Evolutionary conservation across 2,797 vertebrate genomes (phyloP), one percentile per base, ranked within the genome.

Genomic region (Kryptopterus vitreolus): DNA sequence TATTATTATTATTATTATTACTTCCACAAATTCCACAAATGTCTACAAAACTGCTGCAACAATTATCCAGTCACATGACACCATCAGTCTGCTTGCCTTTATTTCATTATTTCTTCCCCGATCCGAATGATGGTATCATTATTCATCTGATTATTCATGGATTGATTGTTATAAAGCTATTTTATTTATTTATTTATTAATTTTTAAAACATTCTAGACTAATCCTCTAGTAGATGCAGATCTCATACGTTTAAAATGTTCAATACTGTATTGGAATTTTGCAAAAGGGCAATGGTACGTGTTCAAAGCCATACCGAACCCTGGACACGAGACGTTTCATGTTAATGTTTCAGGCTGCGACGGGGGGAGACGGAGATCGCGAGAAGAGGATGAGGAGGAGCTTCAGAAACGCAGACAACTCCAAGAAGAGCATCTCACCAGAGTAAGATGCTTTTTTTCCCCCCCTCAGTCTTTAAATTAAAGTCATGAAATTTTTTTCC

Each of bases 341-440:
- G n/a, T 61, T 80, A 31, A 59, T 35, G 50, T 53, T 76, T 63
- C 90, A 96, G 95, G 95, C 87, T 90, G 92, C 78, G 95, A 95
- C 76, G 89, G 85, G 85, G 92, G 95, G 48, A 94, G 95, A 80
- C 35, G 55, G 72, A 92, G 92, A 84, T 95, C 94, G 35, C 91
- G 93, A 89, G 95, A 95, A 52, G 95, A 96, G 72, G 95, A 95
- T 0, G 94, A 95, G 10, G 95, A 95, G 62, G 95, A 96, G 15
- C 86, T 93, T 2, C 92, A 92, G 87, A 94, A 93, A 86, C 93
- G 95, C 58, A 92, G 94, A 77, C 95, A 95, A 83, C 90, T 96
- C 77, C 95, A 96, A 84, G 95, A 96, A 84, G 94, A 96, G 77
- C 95, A 96, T 71, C 84, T 96, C 52, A 93, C 91, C 91, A 96